phyloP scores from a whole-genome alignment of 2,113 vertebrate genomes.

The Amblyopsis rosae region DNA sequence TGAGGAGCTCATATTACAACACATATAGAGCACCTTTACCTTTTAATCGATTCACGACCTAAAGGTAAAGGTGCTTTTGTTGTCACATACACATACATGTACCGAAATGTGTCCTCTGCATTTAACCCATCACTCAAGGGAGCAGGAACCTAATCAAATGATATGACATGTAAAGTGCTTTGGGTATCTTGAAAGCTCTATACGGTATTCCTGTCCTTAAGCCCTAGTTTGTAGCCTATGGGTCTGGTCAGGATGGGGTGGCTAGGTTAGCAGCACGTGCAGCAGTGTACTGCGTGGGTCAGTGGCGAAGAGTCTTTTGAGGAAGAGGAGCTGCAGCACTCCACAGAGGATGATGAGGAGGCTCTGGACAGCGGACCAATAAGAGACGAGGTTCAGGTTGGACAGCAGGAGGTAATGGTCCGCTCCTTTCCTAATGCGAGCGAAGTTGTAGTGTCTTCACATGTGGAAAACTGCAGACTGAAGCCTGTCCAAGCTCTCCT shows the following conservation, averaged over 20 bases:
- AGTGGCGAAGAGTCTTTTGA: conserved; percentile 78
- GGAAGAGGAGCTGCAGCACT: conserved; percentile 78
- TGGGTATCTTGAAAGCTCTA: no score
- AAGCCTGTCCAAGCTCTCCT: conserved; percentile 77
- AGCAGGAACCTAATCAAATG: no score
- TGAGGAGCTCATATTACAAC: no score
- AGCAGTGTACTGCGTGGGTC: conserved; percentile 63
- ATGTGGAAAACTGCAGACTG: conserved; percentile 79
- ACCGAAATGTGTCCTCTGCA: no score
- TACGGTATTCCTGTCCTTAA: no score
- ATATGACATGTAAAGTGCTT: no score
- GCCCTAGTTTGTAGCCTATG: no score
- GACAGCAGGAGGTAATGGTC: conserved; percentile 81
- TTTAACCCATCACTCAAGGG: no score
- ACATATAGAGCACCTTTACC: no score
- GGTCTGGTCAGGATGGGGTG: not conserved
- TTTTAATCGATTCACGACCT: no score
- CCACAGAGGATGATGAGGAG: conserved; percentile 77
- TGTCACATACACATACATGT: no score
- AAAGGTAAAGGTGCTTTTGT: no score
- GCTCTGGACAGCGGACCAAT: conserved; percentile 84
- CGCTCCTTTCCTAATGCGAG: conserved; percentile 78
- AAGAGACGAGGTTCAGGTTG: conserved; percentile 80
- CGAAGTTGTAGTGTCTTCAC: conserved; percentile 83
- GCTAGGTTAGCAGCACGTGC: conserved; percentile 74